Conservation (phyloP, 2,113 vertebrate species). For the Nestor notabilis region DNA sequence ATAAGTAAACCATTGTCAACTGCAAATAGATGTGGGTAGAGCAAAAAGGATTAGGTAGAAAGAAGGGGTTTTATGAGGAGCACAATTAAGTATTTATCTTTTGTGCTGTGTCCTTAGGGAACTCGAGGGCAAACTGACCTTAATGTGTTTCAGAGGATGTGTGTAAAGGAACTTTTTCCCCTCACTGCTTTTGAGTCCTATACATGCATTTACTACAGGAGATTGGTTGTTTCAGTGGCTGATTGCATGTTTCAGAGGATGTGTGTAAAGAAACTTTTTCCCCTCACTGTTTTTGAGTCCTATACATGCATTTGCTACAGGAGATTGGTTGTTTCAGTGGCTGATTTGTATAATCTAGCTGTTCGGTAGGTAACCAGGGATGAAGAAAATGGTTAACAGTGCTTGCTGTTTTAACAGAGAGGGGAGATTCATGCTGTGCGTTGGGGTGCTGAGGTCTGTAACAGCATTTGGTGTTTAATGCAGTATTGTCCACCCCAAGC, state of each 20-base stretch:
- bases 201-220: background rate
- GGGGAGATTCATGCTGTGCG: accelerated
- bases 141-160: background rate
- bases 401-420: background rate
- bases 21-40: background rate
- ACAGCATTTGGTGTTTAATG: background rate
- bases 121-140: background rate
- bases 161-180: background rate
- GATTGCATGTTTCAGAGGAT: background rate
- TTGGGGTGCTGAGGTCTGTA: background rate
- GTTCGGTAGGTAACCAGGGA: background rate
- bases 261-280: background rate
- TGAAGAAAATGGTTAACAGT: background rate
- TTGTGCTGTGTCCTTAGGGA: background rate
- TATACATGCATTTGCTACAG: background rate
- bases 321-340: background rate
- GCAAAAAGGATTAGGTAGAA: background rate
- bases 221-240: background rate
- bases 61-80: background rate
- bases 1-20: background rate
- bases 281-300: background rate
- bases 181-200: background rate
- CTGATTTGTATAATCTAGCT: background rate
- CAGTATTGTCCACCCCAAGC: background rate
- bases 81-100: background rate